Base-by-base conservation (phyloP, 1,140 invertebrate genomes). In the Orius laevigatus region DNA sequence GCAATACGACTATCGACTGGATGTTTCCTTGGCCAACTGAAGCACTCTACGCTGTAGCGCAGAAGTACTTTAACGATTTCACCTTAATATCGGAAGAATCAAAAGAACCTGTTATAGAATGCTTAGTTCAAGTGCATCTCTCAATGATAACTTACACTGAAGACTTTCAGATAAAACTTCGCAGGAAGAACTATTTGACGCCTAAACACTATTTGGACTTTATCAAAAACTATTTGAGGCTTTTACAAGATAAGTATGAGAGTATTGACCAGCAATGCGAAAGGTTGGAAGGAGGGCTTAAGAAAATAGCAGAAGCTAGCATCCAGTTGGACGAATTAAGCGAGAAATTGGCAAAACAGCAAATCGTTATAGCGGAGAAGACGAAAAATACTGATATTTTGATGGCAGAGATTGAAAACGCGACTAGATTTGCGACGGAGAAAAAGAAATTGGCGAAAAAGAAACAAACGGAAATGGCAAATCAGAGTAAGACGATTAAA, bases 1-100 rank as follows among this genome's bases (percentile, higher is more conserved):
- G 89, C 59, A 91, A 86, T 59, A 90, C 85, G 2, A 89, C 84
- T 9, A 89, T 95, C 44, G 84, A 96, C 64, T 95, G 89, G 88
- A 81, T 92, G 52, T 81, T 86, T 58, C 76, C 84, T 0, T 95
- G 91, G 90, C 88, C 90, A 1, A 74, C 79, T 50, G 84, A 93
- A 65, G 88, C 90, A 2, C 60, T 94, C 12, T 68, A 79, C 39
- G 82, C 85, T 1, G 87, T 94, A 6, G 87, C 87, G 5, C 79
- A 78, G 43, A 77, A 83, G 4, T 84, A 81, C 56, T 67, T 91
- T 0, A 75, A 72, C 58, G 72, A 66, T 38, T 75, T 76, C 63
- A 61, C 66, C 60, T 3, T 35, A 16, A 19, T 45, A 31, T 45
- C 19, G 3, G 36, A 38, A 12, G 36, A 12, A 16, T 16, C 36